Base-by-base conservation (phyloP, 2,113 vertebrate genomes). In the Pelecanoides urinatrix region DNA sequence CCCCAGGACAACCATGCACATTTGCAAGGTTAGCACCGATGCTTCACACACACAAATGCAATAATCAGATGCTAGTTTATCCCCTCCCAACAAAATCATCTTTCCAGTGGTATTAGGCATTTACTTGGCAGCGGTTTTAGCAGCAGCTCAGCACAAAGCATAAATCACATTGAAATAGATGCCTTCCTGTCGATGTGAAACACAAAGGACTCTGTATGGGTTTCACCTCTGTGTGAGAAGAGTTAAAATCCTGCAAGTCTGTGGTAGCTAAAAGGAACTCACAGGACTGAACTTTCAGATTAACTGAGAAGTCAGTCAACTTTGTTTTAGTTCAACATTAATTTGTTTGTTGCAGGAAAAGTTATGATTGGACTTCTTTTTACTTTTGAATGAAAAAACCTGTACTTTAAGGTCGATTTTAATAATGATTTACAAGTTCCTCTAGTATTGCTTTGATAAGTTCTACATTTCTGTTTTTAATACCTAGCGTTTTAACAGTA, bases 191-290 rank as follows among this genome's bases (percentile, higher is more conserved):
- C 16, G 2, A 10, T 0, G 2, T 65, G 74, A 30, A 61, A 21
- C 0, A 2, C 12, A 0, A 16, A 38, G 50, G n/a, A 68, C 68
- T 80, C 13, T 0, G 38, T 2, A 7, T 0, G 22, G 59, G 22
- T 38, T 92, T 63, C 68, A 63, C 3, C 32, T 58, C 73, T 36
- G 17, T 2, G 0, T 0, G 36, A 59, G 62, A 53, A n/a, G 40
- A 92, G 86, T 29, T 38, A 9, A 92, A 76, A 79, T 27, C 55
- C 70, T n/a, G 11, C 61, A 11, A 58, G 59, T 3, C 59, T 19
- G 8, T 9, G 4, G 13, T 10, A 11, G 38, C 6, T 14, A 70
- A 27, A 45, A 72, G 26, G 75, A 76, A 22, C 42, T 63, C 58
- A 7, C 29, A 42, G 76, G 22, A 7, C 27, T 26, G n/a, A 83